These are phyloP conservation scores for Andrena camellia DNA, from an alignment of 2,888 invertebrate species.

Conservation along the genomic window DNA sequence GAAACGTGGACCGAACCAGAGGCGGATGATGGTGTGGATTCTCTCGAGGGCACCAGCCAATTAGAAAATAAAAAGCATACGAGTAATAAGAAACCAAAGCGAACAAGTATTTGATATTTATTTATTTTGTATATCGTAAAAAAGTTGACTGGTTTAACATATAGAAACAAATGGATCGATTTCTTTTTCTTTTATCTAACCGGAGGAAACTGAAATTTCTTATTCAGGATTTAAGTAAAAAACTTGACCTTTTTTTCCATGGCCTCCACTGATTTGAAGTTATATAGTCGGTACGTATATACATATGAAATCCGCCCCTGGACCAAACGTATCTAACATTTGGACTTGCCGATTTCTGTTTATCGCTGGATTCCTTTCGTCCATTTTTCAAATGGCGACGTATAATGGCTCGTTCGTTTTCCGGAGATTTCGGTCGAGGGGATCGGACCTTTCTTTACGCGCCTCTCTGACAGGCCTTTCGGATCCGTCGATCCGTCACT, in stretches of 20 bases:
- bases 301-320: conserved; percentile 58
- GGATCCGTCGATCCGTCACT: conserved; percentile 7
- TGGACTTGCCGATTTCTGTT: conserved; percentile 27
- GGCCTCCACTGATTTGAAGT: conserved; percentile 42
- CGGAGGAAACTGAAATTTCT: conserved; percentile 15
- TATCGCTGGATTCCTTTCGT: not conserved
- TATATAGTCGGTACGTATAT: conserved; percentile 48
- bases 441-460: conserved; percentile 19
- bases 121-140: conserved; percentile 55
- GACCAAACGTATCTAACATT: conserved; percentile 50
- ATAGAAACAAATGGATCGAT: conserved; percentile 51
- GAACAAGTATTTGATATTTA: conserved; percentile 45
- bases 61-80: not conserved
- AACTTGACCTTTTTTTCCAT: conserved; percentile 16
- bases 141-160: conserved; percentile 46
- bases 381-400: conserved; percentile 28
- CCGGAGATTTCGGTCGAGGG: conserved; percentile 28
- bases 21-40: conserved; percentile 49
- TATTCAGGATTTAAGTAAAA: conserved; percentile 41
- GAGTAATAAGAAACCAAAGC: conserved; percentile 40
- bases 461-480: conserved; percentile 27
- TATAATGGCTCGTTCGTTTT: not conserved
- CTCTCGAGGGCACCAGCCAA: conserved; percentile 19
- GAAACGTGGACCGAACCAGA: conserved; percentile 48
- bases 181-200: conserved; percentile 29